Base-by-base conservation (phyloP, 2,797 vertebrate species). In the Lophius americanus region DNA sequence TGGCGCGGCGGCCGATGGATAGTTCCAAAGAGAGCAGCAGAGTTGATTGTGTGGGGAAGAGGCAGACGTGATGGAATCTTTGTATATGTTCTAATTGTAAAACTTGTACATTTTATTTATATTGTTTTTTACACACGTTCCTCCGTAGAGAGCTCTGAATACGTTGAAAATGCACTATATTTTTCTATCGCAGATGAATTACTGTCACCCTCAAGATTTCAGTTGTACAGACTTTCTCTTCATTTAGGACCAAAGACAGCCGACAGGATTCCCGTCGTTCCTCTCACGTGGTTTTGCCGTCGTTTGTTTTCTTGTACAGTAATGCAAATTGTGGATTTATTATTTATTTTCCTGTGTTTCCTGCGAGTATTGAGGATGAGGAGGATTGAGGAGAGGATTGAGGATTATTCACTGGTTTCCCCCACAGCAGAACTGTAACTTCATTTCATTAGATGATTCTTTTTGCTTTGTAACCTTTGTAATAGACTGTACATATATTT, bases 401-500 rank as follows among this genome's bases (percentile, higher is more conserved):
- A 94, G 78, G 94, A 93, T 23, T 92, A 92, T 92, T 94, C 93
- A 92, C 92, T 93, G 95, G 91, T 92, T 94, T 94, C 91, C 89
- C 88, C 87, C 87, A 86, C 81, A 85, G 94, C 94, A 89, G 92
- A 95, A 94, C 85, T 95, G 95, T 95, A 95, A 94, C 94, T 94
- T 88, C 92, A 94, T 96, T 97, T 94, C 95, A 94, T 90, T 94
- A 95, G 93, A 93, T 84, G 92, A 93, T 95, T 91, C 82, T 85
- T 90, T 91, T 97, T 97, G 85, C 96, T 98, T 99, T 98, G 95
- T 98, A 98, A 98, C 94, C 96, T 99, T 99, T 99, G 96, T 98
- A 99, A 98, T 97, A 98, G 97, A 99, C 97, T 99, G 98, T 99
- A 99, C 96, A 99, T 98, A 98, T 99, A 99, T 99, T 99, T 99